A percentile compares a stretch with the other conserved stretches of the same genome.
Conservation (phyloP, 2,113 vertebrate species). For the Dromaius novaehollandiae region DNA sequence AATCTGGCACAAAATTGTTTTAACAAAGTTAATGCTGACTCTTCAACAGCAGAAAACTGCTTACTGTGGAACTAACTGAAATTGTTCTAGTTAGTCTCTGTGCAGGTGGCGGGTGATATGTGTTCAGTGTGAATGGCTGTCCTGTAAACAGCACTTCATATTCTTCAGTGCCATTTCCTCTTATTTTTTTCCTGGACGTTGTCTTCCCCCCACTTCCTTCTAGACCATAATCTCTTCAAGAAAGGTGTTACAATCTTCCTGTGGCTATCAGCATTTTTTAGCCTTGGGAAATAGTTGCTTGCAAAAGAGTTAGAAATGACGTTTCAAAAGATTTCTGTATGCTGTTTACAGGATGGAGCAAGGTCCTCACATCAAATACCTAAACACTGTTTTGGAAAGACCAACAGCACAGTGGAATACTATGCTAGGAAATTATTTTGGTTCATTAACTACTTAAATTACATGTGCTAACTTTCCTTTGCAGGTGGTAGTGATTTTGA, state of each 20-base stretch:
- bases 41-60: conserved; percentile 8
- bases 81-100: neutral
- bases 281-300: neutral
- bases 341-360: neutral
- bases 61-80: conserved; percentile 32
- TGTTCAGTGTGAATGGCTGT: neutral
- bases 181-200: neutral
- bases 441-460: neutral
- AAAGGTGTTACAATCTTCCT: no score
- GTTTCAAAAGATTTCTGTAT: neutral
- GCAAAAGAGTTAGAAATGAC: neutral
- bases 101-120: conserved; percentile 15
- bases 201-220: neutral
- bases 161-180: neutral
- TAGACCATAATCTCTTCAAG: no score
- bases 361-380: neutral
- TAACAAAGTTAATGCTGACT: neutral
- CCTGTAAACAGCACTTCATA: neutral
- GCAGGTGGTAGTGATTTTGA: neutral
- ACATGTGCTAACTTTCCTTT: neutral
- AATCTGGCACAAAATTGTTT: conserved; percentile 5
- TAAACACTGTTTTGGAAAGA: neutral
- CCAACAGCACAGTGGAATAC: neutral
- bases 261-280: no score
- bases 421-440: neutral